Percentiles rank a stretch among this genome's conserved stretches.
Conservation (phyloP, 1,140 invertebrate genomes). For the Brachionus koreanus region DNA sequence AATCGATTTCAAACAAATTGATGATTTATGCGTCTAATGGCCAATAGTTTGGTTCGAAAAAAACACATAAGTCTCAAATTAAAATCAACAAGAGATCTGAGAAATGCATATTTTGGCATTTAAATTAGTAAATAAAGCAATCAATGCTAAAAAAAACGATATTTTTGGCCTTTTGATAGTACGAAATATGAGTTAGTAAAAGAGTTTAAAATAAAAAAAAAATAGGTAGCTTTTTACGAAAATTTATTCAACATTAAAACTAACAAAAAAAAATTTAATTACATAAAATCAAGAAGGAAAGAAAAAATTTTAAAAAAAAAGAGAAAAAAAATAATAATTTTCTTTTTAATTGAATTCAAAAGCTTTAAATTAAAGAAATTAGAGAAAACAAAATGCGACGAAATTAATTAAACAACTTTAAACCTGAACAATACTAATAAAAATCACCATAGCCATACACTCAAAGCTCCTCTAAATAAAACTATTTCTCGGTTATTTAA, state of each 20-base stretch:
- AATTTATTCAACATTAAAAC: slow-evolving; percentile 34
- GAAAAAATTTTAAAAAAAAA: neutral
- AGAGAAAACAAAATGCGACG: neutral
- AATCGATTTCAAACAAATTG: neutral
- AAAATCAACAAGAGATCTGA: neutral
- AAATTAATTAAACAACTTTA: slow-evolving; percentile 14
- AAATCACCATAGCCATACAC: neutral
- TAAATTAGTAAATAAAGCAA: neutral
- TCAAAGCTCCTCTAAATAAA: neutral
- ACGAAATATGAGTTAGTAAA: slow-evolving; percentile 1
- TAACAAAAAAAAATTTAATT: slow-evolving; percentile 19
- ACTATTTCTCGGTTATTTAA: neutral
- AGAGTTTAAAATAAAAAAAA: neutral
- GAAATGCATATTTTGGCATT: slow-evolving; percentile 34
- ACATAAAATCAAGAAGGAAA: neutral
- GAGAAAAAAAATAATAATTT: neutral
- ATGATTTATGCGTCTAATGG: neutral
- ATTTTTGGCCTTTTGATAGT: neutral
- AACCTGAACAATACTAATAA: neutral
- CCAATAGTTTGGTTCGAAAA: neutral
- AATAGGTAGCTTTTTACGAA: neutral
- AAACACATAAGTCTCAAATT: slow-evolving; percentile 33
- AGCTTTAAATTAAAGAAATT: slow-evolving; percentile 22
- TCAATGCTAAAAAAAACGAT: slow-evolving; percentile 1
- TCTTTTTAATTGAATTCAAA: neutral